Percentiles rank a stretch among this genome's conserved stretches.
phyloP scores from a whole-genome alignment of 64 coral and sea anemone genomes.

The Pachyseris speciosa region DNA sequence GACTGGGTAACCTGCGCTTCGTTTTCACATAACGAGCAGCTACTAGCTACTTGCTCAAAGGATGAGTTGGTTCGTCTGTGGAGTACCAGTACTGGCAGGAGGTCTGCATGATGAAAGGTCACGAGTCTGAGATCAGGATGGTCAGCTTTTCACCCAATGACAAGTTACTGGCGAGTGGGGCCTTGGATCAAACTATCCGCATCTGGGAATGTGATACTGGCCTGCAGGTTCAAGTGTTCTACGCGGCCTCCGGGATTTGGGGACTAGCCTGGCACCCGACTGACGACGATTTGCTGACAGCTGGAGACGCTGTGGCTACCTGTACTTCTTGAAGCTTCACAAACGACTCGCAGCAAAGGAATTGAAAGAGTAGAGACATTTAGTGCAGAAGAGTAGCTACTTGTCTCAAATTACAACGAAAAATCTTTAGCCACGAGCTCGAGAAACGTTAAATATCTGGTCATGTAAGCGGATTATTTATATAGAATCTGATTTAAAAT shows the following conservation, averaged over 20 bases:
- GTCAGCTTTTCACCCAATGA: conserved; percentile 61
- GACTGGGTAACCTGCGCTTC: conserved; percentile 63
- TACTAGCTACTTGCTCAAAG: conserved; percentile 56
- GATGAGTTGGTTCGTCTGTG: conserved; percentile 61
- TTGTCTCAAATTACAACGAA: too few species aligned
- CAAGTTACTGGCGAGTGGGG: conserved; percentile 51
- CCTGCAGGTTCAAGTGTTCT: conserved; percentile 53
- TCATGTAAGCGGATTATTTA: too few species aligned
- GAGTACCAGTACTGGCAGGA: conserved; percentile 24
- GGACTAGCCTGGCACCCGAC: conserved; percentile 62
- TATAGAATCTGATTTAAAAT: too few species aligned
- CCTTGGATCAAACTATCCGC: conserved; percentile 65
- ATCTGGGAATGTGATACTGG: conserved; percentile 35
- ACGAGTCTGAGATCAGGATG: conserved; percentile 65
- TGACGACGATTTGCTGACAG: conserved; percentile 20
- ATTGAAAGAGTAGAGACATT: too few species aligned
- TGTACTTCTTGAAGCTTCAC: conserved; percentile 53
- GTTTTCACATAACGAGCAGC: conserved; percentile 50
- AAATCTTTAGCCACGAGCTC: too few species aligned
- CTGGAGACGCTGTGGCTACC: conserved; percentile 69
- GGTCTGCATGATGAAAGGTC: conserved; percentile 4
- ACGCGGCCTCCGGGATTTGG: conserved; percentile 58
- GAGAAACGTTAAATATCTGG: too few species aligned
- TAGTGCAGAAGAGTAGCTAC: too few species aligned
- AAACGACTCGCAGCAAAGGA: not conserved